phyloP scores from a whole-genome alignment of 2,888 invertebrate species.

The Eupithecia abbreviata region DNA sequence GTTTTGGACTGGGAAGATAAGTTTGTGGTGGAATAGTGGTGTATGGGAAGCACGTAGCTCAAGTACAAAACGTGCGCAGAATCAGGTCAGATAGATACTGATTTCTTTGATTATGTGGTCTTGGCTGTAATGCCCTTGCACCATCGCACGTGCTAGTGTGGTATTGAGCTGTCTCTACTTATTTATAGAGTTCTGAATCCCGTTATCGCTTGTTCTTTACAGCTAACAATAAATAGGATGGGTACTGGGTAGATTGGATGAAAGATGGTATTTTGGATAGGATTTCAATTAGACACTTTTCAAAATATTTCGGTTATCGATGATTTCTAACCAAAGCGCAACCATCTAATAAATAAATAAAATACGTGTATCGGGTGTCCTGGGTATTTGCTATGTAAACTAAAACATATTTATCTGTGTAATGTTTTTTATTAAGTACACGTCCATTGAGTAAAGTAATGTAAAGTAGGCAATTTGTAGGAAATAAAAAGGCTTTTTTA shows the following conservation, averaged over 20 bases:
- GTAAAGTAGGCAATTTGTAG: too few species aligned
- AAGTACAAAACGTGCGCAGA: constrained; percentile 16
- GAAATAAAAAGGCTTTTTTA: too few species aligned
- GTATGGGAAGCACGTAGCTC: constrained; percentile 16
- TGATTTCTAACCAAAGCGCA: too few species aligned
- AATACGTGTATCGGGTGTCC: too few species aligned
- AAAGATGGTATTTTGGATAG: neutral
- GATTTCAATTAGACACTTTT: neutral
- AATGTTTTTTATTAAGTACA: too few species aligned
- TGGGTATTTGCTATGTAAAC: too few species aligned
- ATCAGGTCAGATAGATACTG: constrained; percentile 17
- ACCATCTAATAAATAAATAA: too few species aligned
- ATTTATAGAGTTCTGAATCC: constrained; percentile 3
- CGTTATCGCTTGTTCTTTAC: neutral
- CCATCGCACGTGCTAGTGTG: neutral
- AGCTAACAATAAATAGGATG: neutral
- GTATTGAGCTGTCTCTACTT: neutral
- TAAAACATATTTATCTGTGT: too few species aligned
- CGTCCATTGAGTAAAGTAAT: too few species aligned
- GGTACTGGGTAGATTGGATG: neutral
- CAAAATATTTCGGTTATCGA: too few species aligned
- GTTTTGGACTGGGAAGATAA: neutral
- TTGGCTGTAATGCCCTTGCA: constrained; percentile 13
- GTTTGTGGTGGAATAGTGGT: neutral
- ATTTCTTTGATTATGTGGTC: constrained; percentile 16